These are phyloP conservation scores for Polydrusus cervinus DNA, from an alignment of 2,888 invertebrate genomes.

Conservation along the genomic window DNA sequence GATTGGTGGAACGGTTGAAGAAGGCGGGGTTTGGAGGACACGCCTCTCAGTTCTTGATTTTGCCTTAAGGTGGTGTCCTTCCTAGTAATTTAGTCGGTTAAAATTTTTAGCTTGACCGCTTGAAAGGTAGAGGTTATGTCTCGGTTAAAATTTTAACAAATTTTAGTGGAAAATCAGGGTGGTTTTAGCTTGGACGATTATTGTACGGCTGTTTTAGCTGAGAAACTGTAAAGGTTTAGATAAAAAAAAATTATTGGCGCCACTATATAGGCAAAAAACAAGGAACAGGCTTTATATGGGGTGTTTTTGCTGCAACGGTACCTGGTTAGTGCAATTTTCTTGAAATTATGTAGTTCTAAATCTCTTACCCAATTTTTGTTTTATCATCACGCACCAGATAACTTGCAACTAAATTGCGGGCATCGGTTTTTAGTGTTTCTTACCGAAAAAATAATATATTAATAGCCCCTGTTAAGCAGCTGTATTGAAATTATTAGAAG, in stretches of 20 bases:
- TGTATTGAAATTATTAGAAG: slow-evolving; percentile 15
- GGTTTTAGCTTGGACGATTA: background rate
- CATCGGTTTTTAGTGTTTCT: background rate
- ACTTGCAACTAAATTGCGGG: slow-evolving; percentile 14
- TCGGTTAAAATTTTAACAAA: background rate
- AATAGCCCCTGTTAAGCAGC: slow-evolving; percentile 15
- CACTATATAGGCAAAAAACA: slow-evolving; percentile 34
- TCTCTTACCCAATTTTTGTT: background rate
- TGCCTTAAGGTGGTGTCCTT: slow-evolving; percentile 33
- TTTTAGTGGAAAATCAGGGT: slow-evolving; percentile 26
- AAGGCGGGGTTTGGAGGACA: slow-evolving; percentile 27
- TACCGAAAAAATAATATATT: slow-evolving; percentile 4
- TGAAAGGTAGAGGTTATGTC: slow-evolving; percentile 2
- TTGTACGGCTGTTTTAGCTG: background rate
- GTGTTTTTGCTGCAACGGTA: slow-evolving; percentile 13
- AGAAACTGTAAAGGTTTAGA: slow-evolving; percentile 22
- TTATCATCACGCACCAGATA: background rate
- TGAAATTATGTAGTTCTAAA: background rate
- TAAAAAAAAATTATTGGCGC: slow-evolving; percentile 16
- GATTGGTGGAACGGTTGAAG: slow-evolving; percentile 23
- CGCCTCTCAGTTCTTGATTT: slow-evolving; percentile 32
- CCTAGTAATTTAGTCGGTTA: slow-evolving; percentile 16
- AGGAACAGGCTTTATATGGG: slow-evolving; percentile 30
- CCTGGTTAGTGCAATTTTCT: slow-evolving; percentile 9
- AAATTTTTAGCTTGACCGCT: slow-evolving; percentile 23